A percentile compares a stretch with the other conserved stretches of the same genome.
Evolutionary conservation across 2,797 vertebrate species (phyloP).

Genomic region (Limosa lapponica): DNA sequence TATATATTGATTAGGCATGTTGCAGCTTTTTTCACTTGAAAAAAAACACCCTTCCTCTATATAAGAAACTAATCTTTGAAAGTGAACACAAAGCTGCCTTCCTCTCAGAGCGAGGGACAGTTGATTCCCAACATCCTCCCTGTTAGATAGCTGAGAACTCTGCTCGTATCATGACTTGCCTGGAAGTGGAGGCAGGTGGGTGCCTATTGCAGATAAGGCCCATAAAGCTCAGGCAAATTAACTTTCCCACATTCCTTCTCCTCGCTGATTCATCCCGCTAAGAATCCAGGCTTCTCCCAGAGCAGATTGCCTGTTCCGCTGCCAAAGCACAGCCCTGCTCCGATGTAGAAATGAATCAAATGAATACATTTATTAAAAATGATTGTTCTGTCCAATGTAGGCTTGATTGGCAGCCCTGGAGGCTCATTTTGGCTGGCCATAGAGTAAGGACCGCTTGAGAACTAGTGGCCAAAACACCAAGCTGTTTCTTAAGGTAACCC

Average conservation of each 20-base stretch:
- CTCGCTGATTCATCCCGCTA: neutral
- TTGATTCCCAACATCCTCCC: neutral
- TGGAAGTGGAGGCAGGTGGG: neutral
- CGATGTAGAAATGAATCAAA: conserved; percentile 8
- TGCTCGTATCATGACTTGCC: neutral
- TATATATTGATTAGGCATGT: neutral
- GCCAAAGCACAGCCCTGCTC: conserved; percentile 24
- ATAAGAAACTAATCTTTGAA: neutral
- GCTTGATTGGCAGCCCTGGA: neutral
- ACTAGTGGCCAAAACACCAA: neutral
- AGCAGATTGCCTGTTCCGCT: neutral
- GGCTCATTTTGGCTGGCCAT: neutral
- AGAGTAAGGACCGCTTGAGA: neutral
- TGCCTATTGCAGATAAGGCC: neutral
- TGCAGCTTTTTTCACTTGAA: neutral
- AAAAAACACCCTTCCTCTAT: neutral
- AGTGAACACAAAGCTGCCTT: neutral
- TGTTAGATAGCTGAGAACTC: neutral
- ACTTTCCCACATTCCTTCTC: conserved; percentile 15
- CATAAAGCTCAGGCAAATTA: neutral
- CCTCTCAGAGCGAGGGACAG: neutral
- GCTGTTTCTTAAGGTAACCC: neutral
- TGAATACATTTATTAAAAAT: conserved; percentile 5
- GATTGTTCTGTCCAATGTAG: neutral
- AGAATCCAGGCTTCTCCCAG: neutral